These are phyloP conservation scores for Scrobipalpa costella DNA, from an alignment of 2,888 invertebrate genomes.

Conservation along the genomic window DNA sequence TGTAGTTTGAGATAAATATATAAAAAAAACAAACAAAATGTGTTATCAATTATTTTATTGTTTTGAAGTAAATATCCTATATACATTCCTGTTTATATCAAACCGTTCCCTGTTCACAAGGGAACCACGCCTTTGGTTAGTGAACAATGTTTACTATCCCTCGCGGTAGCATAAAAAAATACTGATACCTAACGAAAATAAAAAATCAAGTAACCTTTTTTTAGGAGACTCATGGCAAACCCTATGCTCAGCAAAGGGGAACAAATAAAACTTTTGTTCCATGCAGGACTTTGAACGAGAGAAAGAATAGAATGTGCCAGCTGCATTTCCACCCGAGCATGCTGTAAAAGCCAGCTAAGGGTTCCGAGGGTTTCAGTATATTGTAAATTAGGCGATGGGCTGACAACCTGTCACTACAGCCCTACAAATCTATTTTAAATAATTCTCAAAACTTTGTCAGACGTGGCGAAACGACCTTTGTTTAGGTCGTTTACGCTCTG, in stretches of 20 bases:
- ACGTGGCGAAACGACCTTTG: no score
- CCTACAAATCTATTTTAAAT: no score
- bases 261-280: no score
- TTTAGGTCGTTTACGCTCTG: no score
- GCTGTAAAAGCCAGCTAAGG: no score
- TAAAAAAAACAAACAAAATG: neutral
- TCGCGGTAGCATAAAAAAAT: neutral
- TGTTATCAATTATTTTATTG: conserved; percentile 22
- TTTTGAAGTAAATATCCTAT: conserved; percentile 36
- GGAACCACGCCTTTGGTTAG: conserved; percentile 20
- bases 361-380: no score
- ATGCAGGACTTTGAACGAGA: no score
- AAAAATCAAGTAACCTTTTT: neutral
- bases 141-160: conserved; percentile 21
- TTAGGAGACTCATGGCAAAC: neutral
- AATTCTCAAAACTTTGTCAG: no score
- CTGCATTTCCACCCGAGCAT: no score
- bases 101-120: conserved; percentile 2
- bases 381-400: no score
- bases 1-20: neutral
- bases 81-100: conserved; percentile 29
- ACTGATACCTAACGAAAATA: neutral
- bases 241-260: neutral
- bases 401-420: no score
- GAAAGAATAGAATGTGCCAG: no score